Evolutionary conservation across 1,140 invertebrate species (phyloP), one percentile per base, ranked within the genome.

Genomic region (Thaumatotibia leucotreta): DNA sequence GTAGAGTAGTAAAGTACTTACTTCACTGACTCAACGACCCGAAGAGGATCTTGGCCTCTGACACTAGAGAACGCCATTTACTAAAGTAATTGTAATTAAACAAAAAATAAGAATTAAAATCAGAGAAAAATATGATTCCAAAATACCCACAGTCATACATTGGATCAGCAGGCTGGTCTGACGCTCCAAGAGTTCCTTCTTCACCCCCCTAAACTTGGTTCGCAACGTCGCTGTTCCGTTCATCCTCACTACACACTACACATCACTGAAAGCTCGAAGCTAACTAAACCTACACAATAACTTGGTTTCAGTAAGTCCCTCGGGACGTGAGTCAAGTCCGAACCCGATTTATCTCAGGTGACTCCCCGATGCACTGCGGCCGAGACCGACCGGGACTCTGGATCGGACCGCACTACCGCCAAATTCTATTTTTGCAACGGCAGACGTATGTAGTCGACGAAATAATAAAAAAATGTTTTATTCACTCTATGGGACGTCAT

Each of bases 101-200:
- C n/a, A n/a, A n/a, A n/a, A n/a, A n/a, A n/a, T n/a, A n/a, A n/a
- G n/a, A n/a, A n/a, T n/a, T n/a, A n/a, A n/a, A n/a, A n/a, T n/a
- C n/a, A 52, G 22, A 23, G 11, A 17, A 63, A 63, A 50, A 52
- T 1, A 22, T 10, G n/a, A 11, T 31, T 9, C 20, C 24, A 32
- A 52, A 33, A 67, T 75, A 94, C 94, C 93, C 91, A 96, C 95
- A 79, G 95, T 96, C 95, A 96, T 96, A 58, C 92, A 93, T 79
- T 94, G 93, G 65, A 96, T 92, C 72, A 95, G 92, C 64, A 94
- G 88, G 74, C 93, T 94, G 0, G 94, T 95, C 83, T 94, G 95
- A 70, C 93, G 91, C 70, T 95, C 93, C 29, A 96, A 82, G 77
- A 94, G 93, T 75, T 95, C 94, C 82, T 95, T 96, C 70, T 95